Evolutionary conservation across 2,113 vertebrate genomes (phyloP).

Genomic region (Canis aureus): DNA sequence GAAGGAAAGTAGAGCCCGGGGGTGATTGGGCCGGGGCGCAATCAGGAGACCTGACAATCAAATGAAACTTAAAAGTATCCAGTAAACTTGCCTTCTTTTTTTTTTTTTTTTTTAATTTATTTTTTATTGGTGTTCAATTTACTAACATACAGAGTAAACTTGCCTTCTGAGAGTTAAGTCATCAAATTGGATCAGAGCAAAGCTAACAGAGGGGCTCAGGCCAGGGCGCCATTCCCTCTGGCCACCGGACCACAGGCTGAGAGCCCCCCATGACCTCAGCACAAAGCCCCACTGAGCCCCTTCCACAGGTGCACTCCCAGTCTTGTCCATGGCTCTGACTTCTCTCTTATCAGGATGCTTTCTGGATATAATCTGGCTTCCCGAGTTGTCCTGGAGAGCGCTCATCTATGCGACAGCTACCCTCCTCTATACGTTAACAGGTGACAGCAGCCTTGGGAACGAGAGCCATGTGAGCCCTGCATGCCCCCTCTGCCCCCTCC

Average conservation of each 20-base stretch:
- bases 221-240: not conserved
- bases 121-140: too few relatives aligned
- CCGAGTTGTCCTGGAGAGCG: not conserved
- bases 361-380: not conserved
- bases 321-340: too few relatives aligned
- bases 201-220: too few relatives aligned
- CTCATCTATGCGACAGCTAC: not conserved
- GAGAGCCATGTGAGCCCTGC: not conserved
- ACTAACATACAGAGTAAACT: not conserved
- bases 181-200: not conserved
- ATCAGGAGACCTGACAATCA: not conserved
- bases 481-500: too few relatives aligned
- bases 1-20: not conserved
- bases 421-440: not conserved
- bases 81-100: not conserved
- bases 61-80: not conserved
- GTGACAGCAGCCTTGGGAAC: not conserved
- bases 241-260: not conserved
- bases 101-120: too few relatives aligned
- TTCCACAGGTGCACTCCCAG: accelerated
- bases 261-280: not conserved
- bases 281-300: not conserved
- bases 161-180: not conserved
- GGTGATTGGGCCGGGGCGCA: not conserved
- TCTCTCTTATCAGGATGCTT: not conserved